Evolutionary conservation across 2,888 invertebrate species (phyloP), one percentile per base, ranked within the genome.

Genomic region (Copidosoma aretas): DNA sequence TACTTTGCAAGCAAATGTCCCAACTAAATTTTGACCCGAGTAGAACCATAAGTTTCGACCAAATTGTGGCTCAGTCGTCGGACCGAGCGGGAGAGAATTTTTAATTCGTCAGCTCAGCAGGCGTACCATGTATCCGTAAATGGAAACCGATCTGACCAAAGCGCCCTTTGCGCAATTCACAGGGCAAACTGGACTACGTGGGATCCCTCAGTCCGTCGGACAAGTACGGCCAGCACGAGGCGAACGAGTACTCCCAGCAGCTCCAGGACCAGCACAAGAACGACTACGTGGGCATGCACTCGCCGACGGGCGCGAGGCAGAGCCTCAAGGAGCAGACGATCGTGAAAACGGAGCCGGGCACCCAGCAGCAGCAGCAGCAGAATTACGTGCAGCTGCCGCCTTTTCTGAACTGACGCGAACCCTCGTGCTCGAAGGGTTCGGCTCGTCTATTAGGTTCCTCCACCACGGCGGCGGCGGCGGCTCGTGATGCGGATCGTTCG

Each of bases 301-400:
- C 82, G 65, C 77, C 82, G 10, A 77, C 80, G 68, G 70, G 74
- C 52, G 70, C n/a, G 14, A 10, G 32, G 82, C 66, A 87, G 84
- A 74, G 85, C 79, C 51, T 87, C 82, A 73, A 88, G 84, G 76
- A 84, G 53, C 83, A 84, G 67, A 80, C 82, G 19, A 75, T 82
- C 63, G 86, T 88, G 62, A 89, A 89, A 75, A 88, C 86, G 85
- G 89, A 89, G 77, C 88, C 88, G 24, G 86, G 84, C 53, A 79
- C 80, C 81, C 76, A 87, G 84, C 90, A 90, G 79, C 88, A 41
- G 41, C 41, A 46, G 4, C 43, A 46, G 43, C 43, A 46, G 12
- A 46, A 87, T 60, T 91, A 90, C 80, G 91, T 91, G 52, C 88
- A 90, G 64, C 84, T 91, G 84, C 91, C 91, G 86, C 90, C 91